phyloP scores from a whole-genome alignment of 2,888 invertebrate genomes.

The Scaptodrosophila latifasciaeformis region DNA sequence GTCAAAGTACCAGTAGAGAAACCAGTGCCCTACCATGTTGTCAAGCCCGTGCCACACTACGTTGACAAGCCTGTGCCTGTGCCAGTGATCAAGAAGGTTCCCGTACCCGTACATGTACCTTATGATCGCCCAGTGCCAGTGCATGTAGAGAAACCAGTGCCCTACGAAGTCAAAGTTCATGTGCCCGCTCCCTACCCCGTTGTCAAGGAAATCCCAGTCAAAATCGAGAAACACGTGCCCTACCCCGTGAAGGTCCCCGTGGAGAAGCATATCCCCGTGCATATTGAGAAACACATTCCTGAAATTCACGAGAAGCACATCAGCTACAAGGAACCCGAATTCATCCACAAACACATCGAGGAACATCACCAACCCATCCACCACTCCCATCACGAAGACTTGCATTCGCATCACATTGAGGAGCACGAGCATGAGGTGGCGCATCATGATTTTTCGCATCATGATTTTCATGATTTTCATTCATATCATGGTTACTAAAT shows the following conservation, averaged over 20 bases:
- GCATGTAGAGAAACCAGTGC: slow-evolving; percentile 83
- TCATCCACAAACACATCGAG: slow-evolving; percentile 77
- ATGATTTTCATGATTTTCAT: slow-evolving; percentile 69
- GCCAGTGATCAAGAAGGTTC: slow-evolving; percentile 80
- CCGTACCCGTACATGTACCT: slow-evolving; percentile 81
- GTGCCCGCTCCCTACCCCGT: slow-evolving; percentile 82
- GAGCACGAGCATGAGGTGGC: slow-evolving; percentile 74
- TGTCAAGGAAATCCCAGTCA: slow-evolving; percentile 80
- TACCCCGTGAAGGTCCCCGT: slow-evolving; percentile 82
- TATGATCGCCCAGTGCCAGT: slow-evolving; percentile 80
- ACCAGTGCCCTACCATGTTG: slow-evolving; percentile 80
- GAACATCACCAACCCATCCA: slow-evolving; percentile 48
- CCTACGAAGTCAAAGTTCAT: slow-evolving; percentile 83
- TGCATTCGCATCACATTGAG: slow-evolving; percentile 53
- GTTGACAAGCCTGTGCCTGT: slow-evolving; percentile 79
- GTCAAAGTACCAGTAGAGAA: slow-evolving; percentile 82
- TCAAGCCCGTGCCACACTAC: slow-evolving; percentile 81
- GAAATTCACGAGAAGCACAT: slow-evolving; percentile 78
- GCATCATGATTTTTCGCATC: slow-evolving; percentile 70
- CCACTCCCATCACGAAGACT: slow-evolving; percentile 39
- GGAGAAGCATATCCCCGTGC: slow-evolving; percentile 83
- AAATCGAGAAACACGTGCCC: slow-evolving; percentile 82
- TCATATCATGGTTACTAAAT: slow-evolving; percentile 59
- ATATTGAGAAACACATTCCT: slow-evolving; percentile 85
- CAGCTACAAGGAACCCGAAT: slow-evolving; percentile 83